phyloP scores from a whole-genome alignment of 2,797 vertebrate species.

The Sebastes oblongus region DNA sequence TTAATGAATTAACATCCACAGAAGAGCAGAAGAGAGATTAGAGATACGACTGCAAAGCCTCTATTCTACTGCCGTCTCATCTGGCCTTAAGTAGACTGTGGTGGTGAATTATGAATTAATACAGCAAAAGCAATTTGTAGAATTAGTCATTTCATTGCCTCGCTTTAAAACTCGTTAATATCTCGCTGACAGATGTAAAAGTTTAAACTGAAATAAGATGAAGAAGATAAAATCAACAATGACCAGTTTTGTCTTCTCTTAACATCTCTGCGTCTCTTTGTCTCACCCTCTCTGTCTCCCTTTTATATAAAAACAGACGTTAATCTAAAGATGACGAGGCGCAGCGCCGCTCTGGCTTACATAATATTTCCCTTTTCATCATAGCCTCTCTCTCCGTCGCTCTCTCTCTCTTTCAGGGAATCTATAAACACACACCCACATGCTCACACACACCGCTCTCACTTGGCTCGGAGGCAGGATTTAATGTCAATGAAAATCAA shows the following conservation, averaged over 20 bases:
- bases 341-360: slow-evolving; percentile 17
- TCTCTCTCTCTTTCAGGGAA: slow-evolving; percentile 27
- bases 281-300: neutral
- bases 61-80: neutral
- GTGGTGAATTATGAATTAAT: slow-evolving; percentile 26
- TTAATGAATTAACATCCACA: neutral
- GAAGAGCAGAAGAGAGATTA: neutral
- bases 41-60: neutral
- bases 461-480: slow-evolving; percentile 56
- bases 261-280: neutral
- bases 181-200: slow-evolving; percentile 16
- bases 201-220: neutral
- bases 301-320: slow-evolving; percentile 31
- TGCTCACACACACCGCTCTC: neutral
- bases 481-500: slow-evolving; percentile 66
- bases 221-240: neutral
- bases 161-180: slow-evolving; percentile 7
- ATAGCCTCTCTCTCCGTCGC: neutral
- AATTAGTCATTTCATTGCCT: slow-evolving; percentile 8
- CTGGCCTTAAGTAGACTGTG: neutral
- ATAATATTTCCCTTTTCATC: slow-evolving; percentile 26
- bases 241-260: neutral
- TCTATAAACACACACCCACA: slow-evolving; percentile 41
- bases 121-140: slow-evolving; percentile 23
- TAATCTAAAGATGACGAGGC: slow-evolving; percentile 39